phyloP scores from a whole-genome alignment of 2,888 invertebrate species.

The Troglohyphantes excavatus region DNA sequence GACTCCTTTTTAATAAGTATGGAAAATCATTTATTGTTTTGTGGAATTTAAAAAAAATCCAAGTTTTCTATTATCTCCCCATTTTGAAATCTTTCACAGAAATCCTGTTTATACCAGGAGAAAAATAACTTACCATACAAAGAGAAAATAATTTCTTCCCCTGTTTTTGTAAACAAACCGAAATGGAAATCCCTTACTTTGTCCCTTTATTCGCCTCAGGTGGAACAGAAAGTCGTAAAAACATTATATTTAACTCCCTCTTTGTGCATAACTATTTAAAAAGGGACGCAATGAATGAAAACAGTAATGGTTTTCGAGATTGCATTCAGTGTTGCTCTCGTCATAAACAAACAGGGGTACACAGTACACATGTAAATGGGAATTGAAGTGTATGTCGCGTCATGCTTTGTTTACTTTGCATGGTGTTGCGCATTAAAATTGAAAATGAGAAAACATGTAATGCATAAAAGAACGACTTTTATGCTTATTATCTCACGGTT shows the following conservation, averaged over 20 bases:
- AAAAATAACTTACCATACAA: background rate
- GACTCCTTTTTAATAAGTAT: no score
- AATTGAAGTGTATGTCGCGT: background rate
- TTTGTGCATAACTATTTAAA: background rate
- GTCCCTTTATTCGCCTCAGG: background rate
- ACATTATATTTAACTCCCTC: background rate
- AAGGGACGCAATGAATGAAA: constrained; percentile 4
- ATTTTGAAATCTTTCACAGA: background rate
- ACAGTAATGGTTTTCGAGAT: constrained; percentile 26
- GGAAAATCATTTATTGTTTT: no score
- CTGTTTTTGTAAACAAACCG: constrained; percentile 4
- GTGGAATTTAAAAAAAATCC: no score
- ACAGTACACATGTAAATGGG: constrained; percentile 18
- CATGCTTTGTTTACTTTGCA: background rate
- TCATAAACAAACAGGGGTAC: constrained; percentile 5
- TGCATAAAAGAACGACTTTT: no score
- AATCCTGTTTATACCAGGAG: background rate
- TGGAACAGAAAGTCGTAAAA: constrained; percentile 9
- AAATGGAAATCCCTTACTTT: constrained; percentile 14
- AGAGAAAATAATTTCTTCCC: constrained; percentile 13
- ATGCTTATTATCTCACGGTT: no score
- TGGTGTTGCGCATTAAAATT: background rate
- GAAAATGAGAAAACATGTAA: background rate
- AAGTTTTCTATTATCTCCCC: background rate
- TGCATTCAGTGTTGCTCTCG: background rate